Conservation (phyloP, 2,113 vertebrate genomes). For the Centropus unirufus region DNA sequence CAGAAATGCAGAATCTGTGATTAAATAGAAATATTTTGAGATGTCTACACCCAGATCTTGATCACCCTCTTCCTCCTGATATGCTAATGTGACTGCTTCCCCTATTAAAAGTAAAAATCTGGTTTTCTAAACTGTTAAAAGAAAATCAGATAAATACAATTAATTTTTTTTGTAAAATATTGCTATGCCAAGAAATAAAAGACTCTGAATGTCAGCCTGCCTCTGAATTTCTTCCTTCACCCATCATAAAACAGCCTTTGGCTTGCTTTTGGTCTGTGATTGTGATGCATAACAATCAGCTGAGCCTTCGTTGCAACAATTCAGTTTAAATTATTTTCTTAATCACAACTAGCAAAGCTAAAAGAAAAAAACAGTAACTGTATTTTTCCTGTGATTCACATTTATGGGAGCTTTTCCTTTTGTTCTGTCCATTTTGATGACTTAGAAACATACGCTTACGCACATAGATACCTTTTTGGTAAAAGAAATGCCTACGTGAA, state of each 20-base stretch:
- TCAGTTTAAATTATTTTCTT: background rate
- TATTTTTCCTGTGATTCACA: background rate
- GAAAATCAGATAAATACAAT: background rate
- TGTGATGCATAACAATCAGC: background rate
- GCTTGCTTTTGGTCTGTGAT: background rate
- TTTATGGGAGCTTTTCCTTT: background rate
- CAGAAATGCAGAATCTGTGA: slow-evolving; percentile 31
- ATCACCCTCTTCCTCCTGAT: background rate
- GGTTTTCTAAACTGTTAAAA: background rate
- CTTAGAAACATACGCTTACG: background rate
- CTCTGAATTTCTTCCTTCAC: background rate
- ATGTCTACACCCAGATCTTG: background rate
- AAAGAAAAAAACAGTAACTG: background rate
- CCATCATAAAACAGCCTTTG: background rate
- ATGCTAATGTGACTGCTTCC: background rate
- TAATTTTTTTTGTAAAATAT: background rate
- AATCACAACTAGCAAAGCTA: background rate
- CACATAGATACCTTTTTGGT: background rate
- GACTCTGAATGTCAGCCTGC: background rate
- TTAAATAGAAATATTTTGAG: slow-evolving; percentile 43
- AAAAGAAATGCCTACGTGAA: background rate
- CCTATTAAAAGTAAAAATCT: background rate
- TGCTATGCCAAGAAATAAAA: background rate
- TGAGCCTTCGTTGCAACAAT: background rate
- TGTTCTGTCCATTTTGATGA: background rate